Evolutionary conservation across 2,797 vertebrate genomes (phyloP).

Genomic region (Tragelaphus eurycerus): DNA sequence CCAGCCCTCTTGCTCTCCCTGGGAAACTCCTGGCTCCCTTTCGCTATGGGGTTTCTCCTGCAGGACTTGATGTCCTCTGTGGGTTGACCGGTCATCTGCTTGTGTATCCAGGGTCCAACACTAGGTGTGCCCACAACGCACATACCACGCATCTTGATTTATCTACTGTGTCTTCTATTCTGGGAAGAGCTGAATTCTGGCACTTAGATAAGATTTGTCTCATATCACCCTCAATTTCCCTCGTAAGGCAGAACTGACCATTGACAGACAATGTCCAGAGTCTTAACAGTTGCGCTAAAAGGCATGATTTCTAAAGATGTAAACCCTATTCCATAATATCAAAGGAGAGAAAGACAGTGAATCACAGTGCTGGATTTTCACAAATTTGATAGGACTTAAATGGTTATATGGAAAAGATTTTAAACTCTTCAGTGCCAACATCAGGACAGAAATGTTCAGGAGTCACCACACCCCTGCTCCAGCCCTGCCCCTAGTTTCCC

Average conservation of each 20-base stretch:
- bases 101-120: neutral
- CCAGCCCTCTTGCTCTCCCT: neutral
- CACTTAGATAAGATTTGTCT: neutral
- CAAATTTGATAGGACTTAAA: neutral
- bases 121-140: fast-evolving
- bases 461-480: neutral
- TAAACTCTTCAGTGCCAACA: neutral
- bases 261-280: neutral
- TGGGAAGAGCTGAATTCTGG: neutral
- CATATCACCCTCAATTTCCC: neutral
- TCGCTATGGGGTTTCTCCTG: neutral
- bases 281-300: neutral
- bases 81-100: neutral
- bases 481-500: neutral
- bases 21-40: neutral
- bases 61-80: neutral
- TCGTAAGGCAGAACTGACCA: neutral
- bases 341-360: neutral
- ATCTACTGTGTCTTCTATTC: neutral
- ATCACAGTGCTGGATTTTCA: neutral
- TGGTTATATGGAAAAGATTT: neutral
- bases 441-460: neutral
- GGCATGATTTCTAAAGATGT: neutral
- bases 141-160: neutral
- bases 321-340: neutral